phyloP scores from a whole-genome alignment of 2,797 vertebrate species.

The Mycteria americana region DNA sequence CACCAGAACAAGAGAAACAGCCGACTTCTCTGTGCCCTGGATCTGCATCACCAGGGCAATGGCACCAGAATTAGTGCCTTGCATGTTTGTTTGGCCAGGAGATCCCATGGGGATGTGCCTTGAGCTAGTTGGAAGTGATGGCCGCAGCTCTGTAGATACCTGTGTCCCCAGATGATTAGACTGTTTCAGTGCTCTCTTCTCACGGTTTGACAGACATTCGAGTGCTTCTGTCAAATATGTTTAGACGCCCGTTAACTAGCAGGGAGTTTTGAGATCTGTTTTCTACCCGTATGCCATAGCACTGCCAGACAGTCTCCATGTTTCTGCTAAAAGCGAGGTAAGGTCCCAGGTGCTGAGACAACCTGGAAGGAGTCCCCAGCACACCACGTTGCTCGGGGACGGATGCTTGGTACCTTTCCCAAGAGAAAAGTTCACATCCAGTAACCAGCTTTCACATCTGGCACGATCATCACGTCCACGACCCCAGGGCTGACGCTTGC shows the following conservation, averaged over 20 bases:
- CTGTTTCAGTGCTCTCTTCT: background rate
- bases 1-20: background rate
- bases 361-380: background rate
- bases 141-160: rapidly evolving
- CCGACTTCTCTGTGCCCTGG: background rate
- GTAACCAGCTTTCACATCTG: background rate
- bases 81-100: background rate
- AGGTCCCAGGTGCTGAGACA: background rate
- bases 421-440: background rate
- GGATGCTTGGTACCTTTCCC: background rate
- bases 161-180: background rate
- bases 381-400: background rate
- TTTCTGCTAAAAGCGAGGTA: background rate
- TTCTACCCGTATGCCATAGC: background rate
- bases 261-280: background rate
- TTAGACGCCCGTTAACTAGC: background rate
- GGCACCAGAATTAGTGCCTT: background rate
- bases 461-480: rapidly evolving
- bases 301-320: background rate
- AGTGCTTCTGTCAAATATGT: background rate
- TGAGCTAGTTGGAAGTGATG: background rate
- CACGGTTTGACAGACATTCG: background rate
- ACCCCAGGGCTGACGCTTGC: background rate
- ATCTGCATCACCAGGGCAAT: background rate
- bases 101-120: background rate